Evolutionary conservation across 1,140 invertebrate genomes (phyloP).

Genomic region (Caenorhabditis tropicalis): DNA sequence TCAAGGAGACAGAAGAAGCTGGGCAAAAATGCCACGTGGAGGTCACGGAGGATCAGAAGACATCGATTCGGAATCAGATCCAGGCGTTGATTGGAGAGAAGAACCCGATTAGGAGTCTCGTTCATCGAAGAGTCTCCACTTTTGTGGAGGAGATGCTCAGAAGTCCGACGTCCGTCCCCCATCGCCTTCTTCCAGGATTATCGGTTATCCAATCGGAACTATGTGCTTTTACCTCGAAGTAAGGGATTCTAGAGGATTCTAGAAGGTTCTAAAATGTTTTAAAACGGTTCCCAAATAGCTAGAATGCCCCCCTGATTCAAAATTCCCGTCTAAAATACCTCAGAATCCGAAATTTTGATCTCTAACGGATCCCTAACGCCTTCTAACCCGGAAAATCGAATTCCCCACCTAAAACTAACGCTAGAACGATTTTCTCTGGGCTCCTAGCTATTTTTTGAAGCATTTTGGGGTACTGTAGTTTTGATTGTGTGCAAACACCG

Average conservation of each 20-base stretch:
- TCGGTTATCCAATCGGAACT: constrained; percentile 47
- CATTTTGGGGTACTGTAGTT: no score
- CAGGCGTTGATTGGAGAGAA: neutral
- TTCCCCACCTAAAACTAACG: no score
- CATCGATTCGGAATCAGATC: constrained; percentile 29
- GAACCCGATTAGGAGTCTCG: constrained; percentile 30
- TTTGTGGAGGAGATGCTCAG: constrained; percentile 46
- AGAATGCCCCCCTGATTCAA: no score
- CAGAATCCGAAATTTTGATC: no score
- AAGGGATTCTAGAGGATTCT: neutral
- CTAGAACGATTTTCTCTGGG: no score
- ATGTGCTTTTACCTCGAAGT: constrained; percentile 45
- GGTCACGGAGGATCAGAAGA: neutral
- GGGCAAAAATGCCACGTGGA: neutral
- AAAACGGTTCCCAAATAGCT: no score
- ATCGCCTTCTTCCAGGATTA: constrained; percentile 39
- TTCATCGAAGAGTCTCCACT: neutral
- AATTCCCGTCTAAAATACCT: no score
- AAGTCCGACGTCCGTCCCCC: constrained; percentile 10
- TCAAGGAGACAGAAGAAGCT: constrained; percentile 1
- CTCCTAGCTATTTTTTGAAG: no score
- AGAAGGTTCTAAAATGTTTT: no score
- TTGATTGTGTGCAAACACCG: no score
- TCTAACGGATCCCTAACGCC: no score
- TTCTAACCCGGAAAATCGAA: no score